These are phyloP conservation scores for Sebastes trivittatus DNA, from an alignment of 2,797 vertebrate genomes.

Conservation along the genomic window DNA sequence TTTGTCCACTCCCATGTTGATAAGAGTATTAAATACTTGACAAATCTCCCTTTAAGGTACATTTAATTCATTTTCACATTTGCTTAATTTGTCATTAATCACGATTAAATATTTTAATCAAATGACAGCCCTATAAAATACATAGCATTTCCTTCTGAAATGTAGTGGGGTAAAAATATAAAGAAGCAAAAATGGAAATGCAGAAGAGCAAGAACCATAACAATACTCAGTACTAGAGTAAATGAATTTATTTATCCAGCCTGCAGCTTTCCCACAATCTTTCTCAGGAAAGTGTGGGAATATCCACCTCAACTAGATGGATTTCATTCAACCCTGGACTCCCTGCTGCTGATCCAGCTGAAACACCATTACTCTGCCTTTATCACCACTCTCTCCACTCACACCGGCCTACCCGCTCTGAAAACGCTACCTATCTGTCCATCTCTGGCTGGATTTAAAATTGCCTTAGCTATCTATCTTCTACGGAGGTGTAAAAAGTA, in stretches of 20 bases:
- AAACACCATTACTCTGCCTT: conserved; percentile 67
- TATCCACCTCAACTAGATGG: conserved; percentile 19
- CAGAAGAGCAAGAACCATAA: not conserved
- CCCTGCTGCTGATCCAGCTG: conserved; percentile 47
- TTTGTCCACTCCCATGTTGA: too few relatives aligned
- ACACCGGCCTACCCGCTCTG: conserved; percentile 18
- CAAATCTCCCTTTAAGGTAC: too few relatives aligned
- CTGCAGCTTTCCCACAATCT: not conserved
- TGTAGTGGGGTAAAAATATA: not conserved
- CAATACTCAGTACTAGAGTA: not conserved
- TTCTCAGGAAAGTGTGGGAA: conserved; percentile 18
- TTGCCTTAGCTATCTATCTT: conserved; percentile 56
- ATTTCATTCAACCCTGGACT: conserved; percentile 44
- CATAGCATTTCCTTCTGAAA: not conserved
- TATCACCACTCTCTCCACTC: conserved; percentile 59
- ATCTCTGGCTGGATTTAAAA: conserved; percentile 60
- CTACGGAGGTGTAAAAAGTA: conserved; percentile 27
- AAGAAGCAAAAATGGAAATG: not conserved
- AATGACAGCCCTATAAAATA: not conserved
- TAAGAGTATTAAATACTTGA: too few relatives aligned
- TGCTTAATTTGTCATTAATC: too few relatives aligned
- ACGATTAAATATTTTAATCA: too few relatives aligned
- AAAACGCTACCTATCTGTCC: conserved; percentile 46
- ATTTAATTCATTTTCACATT: too few relatives aligned
- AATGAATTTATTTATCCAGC: not conserved